Evolutionary conservation across 1,140 invertebrate genomes (phyloP), one percentile per base, ranked within the genome.

Genomic region (Sycophaga agraensis): DNA sequence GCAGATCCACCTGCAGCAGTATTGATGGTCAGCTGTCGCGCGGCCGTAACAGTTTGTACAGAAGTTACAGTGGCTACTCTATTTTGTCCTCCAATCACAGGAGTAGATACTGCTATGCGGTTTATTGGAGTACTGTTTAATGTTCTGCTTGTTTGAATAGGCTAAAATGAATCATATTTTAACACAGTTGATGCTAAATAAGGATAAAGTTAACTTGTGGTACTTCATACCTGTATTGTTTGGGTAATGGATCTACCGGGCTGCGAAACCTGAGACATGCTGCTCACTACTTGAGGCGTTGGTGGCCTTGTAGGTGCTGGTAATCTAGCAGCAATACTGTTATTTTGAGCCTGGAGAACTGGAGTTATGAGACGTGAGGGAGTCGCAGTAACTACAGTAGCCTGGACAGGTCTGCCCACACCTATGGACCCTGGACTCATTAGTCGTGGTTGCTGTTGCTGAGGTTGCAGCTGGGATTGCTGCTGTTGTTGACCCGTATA

Each of bases 321-420:
- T 19, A 79, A 64, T 43, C 79, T 69, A 5, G 75, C 64, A 8
- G 73, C 64, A n/a, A n/a, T n/a, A 12, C 19, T 55, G 26, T 21
- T 51, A n/a, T 43, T 63, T 8, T 34, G 59, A 0, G 54, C 37
- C 63, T 79, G 79, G 5, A 81, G 62, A 16, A 79, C 73, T 12
- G 79, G 79, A 12, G 78, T 65, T 48, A 80, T 73, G 14, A 81
- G 66, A 61, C 78, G 70, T 39, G 77, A 73, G 8, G 77, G 70
- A 35, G 71, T 68, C 40, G 72, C 70, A 12, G 73, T 64, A 24
- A 76, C 69, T n/a, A 76, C 77, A 39, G 77, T 73, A 0, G 76
- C 71, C 68, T 80, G 79, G n/a, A 79, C 70, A 12, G 78, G 69
- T 45, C 79, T 72, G 35, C 72, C 72, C 48, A 71, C 71, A 16